A percentile compares a stretch with the other conserved stretches of the same genome.
Conservation (phyloP, 2,888 invertebrate species). For the Xanthorhoe designata region DNA sequence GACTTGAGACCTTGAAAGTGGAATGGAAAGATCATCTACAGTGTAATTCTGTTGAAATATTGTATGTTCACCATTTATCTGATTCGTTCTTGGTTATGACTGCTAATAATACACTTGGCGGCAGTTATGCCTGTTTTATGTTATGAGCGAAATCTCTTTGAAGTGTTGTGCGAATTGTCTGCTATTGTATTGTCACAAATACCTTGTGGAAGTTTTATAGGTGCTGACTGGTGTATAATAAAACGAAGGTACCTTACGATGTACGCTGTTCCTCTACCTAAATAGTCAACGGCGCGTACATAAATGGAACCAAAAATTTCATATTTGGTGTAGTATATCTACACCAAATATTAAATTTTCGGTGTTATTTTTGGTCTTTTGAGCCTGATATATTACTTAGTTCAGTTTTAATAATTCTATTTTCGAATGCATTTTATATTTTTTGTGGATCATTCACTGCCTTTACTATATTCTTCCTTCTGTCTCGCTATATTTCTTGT, state of each 20-base stretch:
- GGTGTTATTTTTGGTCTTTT: constrained; percentile 1
- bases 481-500: constrained; percentile 15
- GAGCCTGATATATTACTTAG: constrained; percentile 1
- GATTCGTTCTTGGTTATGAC: constrained; percentile 57
- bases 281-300: background rate
- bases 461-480: constrained; percentile 14
- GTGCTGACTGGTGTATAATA: constrained; percentile 10
- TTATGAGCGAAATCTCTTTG: constrained; percentile 52
- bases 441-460: constrained; percentile 22
- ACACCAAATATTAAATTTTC: background rate
- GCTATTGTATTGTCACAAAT: constrained; percentile 25
- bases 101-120: constrained; percentile 57
- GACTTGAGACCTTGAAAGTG: constrained; percentile 48
- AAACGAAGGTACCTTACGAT: constrained; percentile 5
- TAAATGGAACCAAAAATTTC: background rate
- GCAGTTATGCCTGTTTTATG: constrained; percentile 51
- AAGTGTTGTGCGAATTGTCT: constrained; percentile 23
- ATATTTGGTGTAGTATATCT: too few relatives aligned
- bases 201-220: constrained; percentile 16
- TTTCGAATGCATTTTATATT: constrained; percentile 19
- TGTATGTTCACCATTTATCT: constrained; percentile 53
- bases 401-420: background rate
- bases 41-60: constrained; percentile 54
- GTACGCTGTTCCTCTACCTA: constrained; percentile 1
- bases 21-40: constrained; percentile 42